phyloP scores from a whole-genome alignment of 2,113 vertebrate genomes.

The Sorex fumeus region DNA sequence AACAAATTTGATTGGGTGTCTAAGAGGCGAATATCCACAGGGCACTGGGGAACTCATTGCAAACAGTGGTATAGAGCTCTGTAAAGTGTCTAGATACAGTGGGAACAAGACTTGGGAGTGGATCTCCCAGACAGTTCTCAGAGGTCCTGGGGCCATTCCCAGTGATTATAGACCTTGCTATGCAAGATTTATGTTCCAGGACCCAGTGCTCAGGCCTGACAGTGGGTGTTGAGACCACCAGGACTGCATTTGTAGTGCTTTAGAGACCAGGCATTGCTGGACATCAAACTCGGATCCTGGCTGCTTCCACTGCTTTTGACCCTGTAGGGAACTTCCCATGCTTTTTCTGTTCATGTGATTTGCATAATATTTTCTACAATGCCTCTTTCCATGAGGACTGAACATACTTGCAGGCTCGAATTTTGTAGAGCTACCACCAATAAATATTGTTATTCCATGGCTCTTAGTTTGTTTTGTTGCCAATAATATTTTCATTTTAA shows the following conservation, averaged over 20 bases:
- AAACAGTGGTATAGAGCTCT: background rate
- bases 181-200: no score
- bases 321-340: background rate
- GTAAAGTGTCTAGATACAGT: background rate
- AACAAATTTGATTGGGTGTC: background rate
- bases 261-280: no score
- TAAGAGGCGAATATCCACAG: background rate
- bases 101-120: background rate
- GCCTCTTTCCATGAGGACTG: background rate
- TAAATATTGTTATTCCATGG: slow-evolving; percentile 46
- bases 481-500: slow-evolving; percentile 69
- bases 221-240: no score
- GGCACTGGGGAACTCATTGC: background rate
- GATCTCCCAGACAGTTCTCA: no score
- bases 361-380: slow-evolving; percentile 8
- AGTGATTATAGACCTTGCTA: no score
- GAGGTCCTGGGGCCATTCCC: no score
- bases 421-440: slow-evolving; percentile 10
- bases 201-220: no score
- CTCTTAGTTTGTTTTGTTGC: slow-evolving; percentile 44
- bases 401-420: background rate
- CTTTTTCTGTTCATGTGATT: background rate
- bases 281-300: no score
- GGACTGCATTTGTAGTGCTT: no score
- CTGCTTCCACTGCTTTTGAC: background rate